phyloP scores from a whole-genome alignment of 1,140 invertebrate species.

The Probaryconus sp. region DNA sequence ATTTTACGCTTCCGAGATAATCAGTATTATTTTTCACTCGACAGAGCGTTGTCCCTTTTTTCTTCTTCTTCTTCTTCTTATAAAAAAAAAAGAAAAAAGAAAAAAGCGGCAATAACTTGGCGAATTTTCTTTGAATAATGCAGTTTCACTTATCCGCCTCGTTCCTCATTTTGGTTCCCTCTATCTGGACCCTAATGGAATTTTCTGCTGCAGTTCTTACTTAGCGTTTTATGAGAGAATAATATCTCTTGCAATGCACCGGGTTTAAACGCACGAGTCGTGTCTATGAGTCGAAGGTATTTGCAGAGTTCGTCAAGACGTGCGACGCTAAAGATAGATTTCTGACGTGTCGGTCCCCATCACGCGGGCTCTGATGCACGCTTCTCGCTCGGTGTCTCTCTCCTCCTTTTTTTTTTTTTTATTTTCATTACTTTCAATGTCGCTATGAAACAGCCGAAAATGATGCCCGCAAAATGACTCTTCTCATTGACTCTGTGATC shows the following conservation, averaged over 20 bases:
- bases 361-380: constrained; percentile 3
- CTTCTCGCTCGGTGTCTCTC: constrained; percentile 2
- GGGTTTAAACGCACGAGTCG: constrained; percentile 38
- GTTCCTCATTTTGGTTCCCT: too few relatives aligned
- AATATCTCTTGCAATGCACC: constrained; percentile 7
- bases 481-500: too few relatives aligned
- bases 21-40: too few relatives aligned
- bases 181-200: too few relatives aligned
- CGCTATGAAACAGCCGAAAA: constrained; percentile 9
- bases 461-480: neutral
- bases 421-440: constrained; percentile 50
- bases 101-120: too few relatives aligned
- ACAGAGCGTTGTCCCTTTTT: too few relatives aligned
- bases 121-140: too few relatives aligned
- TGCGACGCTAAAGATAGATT: constrained; percentile 63
- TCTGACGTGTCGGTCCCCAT: constrained; percentile 53
- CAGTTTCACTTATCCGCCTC: too few relatives aligned
- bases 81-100: too few relatives aligned
- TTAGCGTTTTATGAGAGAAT: constrained; percentile 6
- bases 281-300: constrained; percentile 51
- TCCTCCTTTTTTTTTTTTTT: constrained; percentile 22
- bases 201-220: constrained; percentile 11
- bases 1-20: too few relatives aligned
- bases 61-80: too few relatives aligned
- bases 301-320: constrained; percentile 55